Evolutionary conservation across 2,797 vertebrate species (phyloP).

Genomic region (Myotis planiceps): DNA sequence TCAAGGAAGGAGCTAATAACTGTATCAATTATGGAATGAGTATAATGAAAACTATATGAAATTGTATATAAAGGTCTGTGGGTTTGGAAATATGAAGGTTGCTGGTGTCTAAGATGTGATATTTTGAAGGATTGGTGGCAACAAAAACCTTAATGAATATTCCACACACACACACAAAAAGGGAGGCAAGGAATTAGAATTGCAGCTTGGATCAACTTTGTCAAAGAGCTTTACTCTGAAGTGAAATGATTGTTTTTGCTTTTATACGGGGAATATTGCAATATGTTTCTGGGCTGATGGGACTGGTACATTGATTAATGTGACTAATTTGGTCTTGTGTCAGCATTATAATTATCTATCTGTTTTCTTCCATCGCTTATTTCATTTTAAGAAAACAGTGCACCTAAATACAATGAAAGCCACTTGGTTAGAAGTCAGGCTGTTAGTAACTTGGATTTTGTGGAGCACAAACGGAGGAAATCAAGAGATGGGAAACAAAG

Average conservation of each 20-base stretch:
- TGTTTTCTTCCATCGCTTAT: not conserved
- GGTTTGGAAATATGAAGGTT: not conserved
- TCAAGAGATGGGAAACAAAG: not conserved
- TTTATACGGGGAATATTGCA: not conserved
- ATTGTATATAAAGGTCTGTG: not conserved
- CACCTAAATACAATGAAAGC: not conserved
- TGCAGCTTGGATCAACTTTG: not conserved
- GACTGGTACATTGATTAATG: not conserved
- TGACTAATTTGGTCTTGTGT: conserved; percentile 1
- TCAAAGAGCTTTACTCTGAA: not conserved
- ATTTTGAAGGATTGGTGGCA: not conserved
- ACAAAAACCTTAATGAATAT: not conserved
- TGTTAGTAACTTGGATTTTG: not conserved
- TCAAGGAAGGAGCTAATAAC: not conserved
- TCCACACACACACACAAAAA: not conserved
- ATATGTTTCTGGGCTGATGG: not conserved
- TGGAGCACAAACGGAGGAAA: not conserved
- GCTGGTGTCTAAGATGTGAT: not conserved
- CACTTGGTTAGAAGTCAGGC: not conserved
- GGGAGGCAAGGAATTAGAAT: not conserved
- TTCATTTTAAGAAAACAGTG: not conserved
- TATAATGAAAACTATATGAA: not conserved
- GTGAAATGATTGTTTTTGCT: not conserved
- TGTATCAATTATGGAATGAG: not conserved
- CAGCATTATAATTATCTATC: not conserved